Conservation (phyloP, 1,140 invertebrate genomes). For the Vanessa tameamea region DNA sequence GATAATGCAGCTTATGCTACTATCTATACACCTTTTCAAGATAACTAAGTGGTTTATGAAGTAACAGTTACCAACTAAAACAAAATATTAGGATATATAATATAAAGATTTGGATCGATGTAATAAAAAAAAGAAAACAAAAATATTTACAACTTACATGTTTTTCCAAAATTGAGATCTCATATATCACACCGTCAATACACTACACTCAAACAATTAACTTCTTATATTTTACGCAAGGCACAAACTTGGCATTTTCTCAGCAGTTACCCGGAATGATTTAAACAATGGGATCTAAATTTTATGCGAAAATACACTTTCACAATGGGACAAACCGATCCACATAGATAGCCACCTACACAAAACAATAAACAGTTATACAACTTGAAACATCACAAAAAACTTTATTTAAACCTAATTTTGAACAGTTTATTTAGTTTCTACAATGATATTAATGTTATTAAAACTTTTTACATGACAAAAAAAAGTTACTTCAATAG, state of each 20-base stretch:
- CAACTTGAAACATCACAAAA: constrained; percentile 55
- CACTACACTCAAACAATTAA: constrained; percentile 46
- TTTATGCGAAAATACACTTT: constrained; percentile 79
- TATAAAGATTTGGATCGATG: not conserved
- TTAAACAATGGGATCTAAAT: constrained; percentile 77
- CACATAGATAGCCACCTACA: constrained; percentile 75
- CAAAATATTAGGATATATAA: not conserved
- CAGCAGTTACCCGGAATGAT: constrained; percentile 68
- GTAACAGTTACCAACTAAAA: not conserved
- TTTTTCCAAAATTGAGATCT: constrained; percentile 21
- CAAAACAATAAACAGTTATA: constrained; percentile 77
- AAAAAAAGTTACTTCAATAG: constrained; percentile 39
- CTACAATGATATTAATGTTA: constrained; percentile 22
- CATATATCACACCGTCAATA: constrained; percentile 40
- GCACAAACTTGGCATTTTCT: constrained; percentile 58
- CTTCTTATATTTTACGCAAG: constrained; percentile 56
- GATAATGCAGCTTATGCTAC: constrained; percentile 4
- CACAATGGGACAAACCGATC: constrained; percentile 70
- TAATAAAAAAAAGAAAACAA: constrained; percentile 1
- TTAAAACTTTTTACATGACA: constrained; percentile 21
- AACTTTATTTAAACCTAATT: constrained; percentile 39
- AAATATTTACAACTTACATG: constrained; percentile 40
- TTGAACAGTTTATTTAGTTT: constrained; percentile 20
- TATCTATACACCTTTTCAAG: constrained; percentile 17
- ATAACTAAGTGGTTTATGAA: constrained; percentile 17